Percentiles rank a stretch among this genome's conserved stretches.
phyloP scores from a whole-genome alignment of 2,797 vertebrate species.

The Dromococcyx pavoninus region DNA sequence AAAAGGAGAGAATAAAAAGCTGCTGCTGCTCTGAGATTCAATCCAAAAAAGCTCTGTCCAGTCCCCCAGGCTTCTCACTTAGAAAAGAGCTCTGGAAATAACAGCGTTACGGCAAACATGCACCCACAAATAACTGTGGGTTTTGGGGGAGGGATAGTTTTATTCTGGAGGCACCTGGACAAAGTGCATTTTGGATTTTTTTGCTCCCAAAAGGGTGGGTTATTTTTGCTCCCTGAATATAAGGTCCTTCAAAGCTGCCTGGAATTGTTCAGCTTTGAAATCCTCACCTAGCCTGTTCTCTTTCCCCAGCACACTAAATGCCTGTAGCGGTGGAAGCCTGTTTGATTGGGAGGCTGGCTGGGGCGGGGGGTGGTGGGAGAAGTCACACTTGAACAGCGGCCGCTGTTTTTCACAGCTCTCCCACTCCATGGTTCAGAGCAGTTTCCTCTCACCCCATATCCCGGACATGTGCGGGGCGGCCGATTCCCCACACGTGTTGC shows the following conservation, averaged over 20 bases:
- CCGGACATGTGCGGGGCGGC: not conserved
- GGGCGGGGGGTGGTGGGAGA: not conserved
- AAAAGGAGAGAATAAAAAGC: constrained; percentile 23
- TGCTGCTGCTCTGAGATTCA: not conserved
- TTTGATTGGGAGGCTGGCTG: not conserved
- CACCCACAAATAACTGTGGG: not conserved
- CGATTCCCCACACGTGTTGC: constrained; percentile 20
- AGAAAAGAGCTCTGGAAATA: not conserved
- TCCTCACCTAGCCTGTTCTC: not conserved
- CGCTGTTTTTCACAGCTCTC: not conserved
- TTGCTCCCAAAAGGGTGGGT: not conserved
- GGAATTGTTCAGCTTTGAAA: not conserved
- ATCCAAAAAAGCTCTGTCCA: not conserved
- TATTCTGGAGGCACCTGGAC: not conserved
- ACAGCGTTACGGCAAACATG: not conserved
- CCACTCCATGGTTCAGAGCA: fast-evolving
- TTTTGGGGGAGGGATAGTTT: not conserved
- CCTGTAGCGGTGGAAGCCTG: not conserved
- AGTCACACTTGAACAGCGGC: fast-evolving
- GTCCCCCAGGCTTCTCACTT: not conserved
- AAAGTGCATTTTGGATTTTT: not conserved
- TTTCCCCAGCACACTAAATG: not conserved
- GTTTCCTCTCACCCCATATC: not conserved
- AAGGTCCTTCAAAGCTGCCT: not conserved
- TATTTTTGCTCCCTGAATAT: not conserved